Base-by-base conservation (phyloP, 2,888 invertebrate genomes). In the Acrobasis consociella region DNA sequence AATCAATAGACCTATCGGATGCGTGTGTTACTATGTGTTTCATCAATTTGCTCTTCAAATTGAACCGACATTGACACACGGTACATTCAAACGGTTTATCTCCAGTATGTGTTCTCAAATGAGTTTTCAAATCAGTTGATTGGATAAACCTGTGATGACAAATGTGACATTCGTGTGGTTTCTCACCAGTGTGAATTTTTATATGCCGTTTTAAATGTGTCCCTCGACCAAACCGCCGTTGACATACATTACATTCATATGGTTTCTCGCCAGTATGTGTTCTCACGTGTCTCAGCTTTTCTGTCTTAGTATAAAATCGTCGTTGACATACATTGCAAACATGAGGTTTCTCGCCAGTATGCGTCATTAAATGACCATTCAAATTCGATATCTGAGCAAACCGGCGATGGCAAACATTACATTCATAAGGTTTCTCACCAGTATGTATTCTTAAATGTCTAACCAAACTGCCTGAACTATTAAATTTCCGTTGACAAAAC, bases 181-280 rank as follows among this genome's bases (percentile, higher is more conserved):
- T 56, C 46, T 56, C 56, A 9, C 56, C 56, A 11, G 56, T 56
- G 13, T 56, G 56, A 22, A 13, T 56, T 17, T 13, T 56, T 56
- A 22, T 56, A 15, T 56, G 56, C 13, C 56, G 56, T 56, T 17
- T 42, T 13, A 56, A 56, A 42, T 56, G 56, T 8, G 56, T 42
- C 22, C 56, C 56, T 17, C 56, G 39, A n/a, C 17, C 17, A 22
- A 56, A 56, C 16, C 56, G 16, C 2, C 56, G 42, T 46, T 56
- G 56, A 17, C 56, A 56, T 2, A 56, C 13, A 13, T 56, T 42
- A 22, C 56, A 56, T 42, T 56, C 56, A 22, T 42, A 56, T 1
- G 56, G 56, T 56, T 42, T 56, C 38, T 56, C 56, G 16, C 56
- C 56, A 17, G 56, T 56, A 22, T 56, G 56, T 42, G 56, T 56